Base-by-base conservation (phyloP, 2,888 invertebrate species). In the Hemicrepidius hirtus region DNA sequence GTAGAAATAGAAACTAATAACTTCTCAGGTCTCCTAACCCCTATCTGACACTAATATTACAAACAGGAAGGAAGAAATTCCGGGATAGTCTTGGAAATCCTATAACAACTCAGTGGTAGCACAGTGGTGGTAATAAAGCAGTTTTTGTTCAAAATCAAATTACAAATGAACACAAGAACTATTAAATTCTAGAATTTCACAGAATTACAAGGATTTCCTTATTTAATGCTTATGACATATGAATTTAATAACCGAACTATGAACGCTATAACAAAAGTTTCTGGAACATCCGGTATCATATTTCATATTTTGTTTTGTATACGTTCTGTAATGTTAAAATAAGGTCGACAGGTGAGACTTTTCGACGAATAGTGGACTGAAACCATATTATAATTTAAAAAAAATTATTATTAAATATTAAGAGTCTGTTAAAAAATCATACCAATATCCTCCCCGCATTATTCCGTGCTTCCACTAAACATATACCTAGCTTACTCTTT, bases 221-320 rank as follows among this genome's bases (percentile, higher is more conserved):
- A 57, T 40, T 40, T 57, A 57, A 20, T 40, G 57, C 16, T 57
- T 57, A 57, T 57, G 57, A 57, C 44, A 32, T 44, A 20, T 20
- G 66, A 20, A 41, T 66, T 66, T 55, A 64, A 64, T 50, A 64
- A 50, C 37, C 50, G 49, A 50, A 64, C 49, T 66, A 53, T 57
- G 57, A 20, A 18, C 37, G 57, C 40, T 37, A 24, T 24, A 65
- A 66, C 66, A 66, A 68, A 20, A 35, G 68, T 46, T 60, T 68
- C 62, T 57, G 46, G 21, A 68, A 60, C 68, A 60, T 68, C 68
- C 68, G 68, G 68, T 68, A 60, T 68, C 46, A 16, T 35, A 68
- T 68, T 68, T 60, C 68, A 68, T 68, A 68, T 68, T 68, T 68
- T 59, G 59, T 60, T 49, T 60, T 20, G 50, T 35, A 60, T 59